Evolutionary conservation across 2,113 vertebrate genomes (phyloP), one percentile per base, ranked within the genome.

Genomic region (Rhegmatorhina hoffmannsi): DNA sequence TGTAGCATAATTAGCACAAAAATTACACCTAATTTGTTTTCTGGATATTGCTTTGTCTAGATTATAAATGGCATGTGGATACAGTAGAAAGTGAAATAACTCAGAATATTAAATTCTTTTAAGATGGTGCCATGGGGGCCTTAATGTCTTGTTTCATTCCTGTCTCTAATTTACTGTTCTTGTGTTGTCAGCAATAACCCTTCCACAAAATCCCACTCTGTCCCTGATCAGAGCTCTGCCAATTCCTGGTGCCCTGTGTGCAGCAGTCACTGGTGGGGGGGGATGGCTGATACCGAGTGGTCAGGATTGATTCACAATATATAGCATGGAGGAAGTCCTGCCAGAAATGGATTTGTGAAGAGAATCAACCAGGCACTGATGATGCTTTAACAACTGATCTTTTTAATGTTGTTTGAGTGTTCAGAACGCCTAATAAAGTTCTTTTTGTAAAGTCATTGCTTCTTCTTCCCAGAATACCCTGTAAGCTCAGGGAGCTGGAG

Each of bases 31-130:
- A 50, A 72, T 94, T 96, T 96, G 38, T 95, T 97, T 95, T 49
- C 82, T 86, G 74, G 73, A 36, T 97, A 94, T 97, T 97, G 86
- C 81, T 69, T 80, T 96, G 58, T 91, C 92, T 97, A 72, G 67
- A 60, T 97, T 96, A 96, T 92, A 78, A 94, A 96, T 94, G 75
- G 58, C 84, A 94, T 67, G 84, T 94, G 79, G 73, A 70, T 94
- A 89, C 59, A 87, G 87, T 87, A 55, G 69, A 78, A 96, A 96
- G 82, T 93, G 78, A 97, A 97, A 97, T 97, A 97, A 89, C 68
- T 96, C 50, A 90, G 84, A 97, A 89, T 91, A 97, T 97, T 96
- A 67, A 76, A 83, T 95, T 95, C 66, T 94, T 97, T 95, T 90
- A 93, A 95, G 87, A 91, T 93, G 66, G 59, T 79, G 87, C 92